These are phyloP conservation scores for Terrapene triunguis DNA, from an alignment of 2,113 vertebrate genomes.

Conservation along the genomic window DNA sequence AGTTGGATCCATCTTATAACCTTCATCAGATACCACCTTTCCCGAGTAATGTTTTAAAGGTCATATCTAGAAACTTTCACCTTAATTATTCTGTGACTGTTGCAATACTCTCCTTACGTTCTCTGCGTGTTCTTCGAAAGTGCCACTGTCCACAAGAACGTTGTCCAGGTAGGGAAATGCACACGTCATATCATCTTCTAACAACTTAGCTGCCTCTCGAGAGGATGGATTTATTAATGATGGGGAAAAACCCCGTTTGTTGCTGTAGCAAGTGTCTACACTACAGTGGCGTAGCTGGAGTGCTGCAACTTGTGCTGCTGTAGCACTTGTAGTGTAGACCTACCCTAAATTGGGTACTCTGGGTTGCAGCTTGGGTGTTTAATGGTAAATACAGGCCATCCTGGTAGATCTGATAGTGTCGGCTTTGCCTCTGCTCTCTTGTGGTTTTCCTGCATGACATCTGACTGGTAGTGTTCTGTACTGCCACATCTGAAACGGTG, in stretches of 20 bases:
- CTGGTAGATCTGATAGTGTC: background rate
- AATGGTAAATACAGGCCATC: background rate
- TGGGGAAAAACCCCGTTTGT: background rate
- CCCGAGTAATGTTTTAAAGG: background rate
- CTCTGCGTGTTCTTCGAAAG: background rate
- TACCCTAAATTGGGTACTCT: too few relatives aligned
- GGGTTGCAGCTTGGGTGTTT: too few relatives aligned
- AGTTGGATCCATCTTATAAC: background rate
- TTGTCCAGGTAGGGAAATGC: background rate
- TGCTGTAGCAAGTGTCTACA: background rate
- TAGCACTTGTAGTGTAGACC: too few relatives aligned
- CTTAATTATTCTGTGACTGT: background rate
- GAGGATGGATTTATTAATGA: background rate
- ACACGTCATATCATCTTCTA: background rate
- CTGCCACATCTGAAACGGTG: background rate
- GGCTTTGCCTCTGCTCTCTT: background rate
- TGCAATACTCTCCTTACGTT: background rate
- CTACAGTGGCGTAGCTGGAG: background rate
- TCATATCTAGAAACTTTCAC: background rate
- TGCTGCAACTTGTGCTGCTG: too few relatives aligned
- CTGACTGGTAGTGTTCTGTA: background rate
- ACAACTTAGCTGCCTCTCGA: background rate
- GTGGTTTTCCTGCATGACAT: background rate
- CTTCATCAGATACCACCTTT: background rate
- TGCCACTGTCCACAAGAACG: background rate